Evolutionary conservation across 1,140 invertebrate genomes (phyloP), one percentile per base, ranked within the genome.

Genomic region (Drosophila lacteicornis): DNA sequence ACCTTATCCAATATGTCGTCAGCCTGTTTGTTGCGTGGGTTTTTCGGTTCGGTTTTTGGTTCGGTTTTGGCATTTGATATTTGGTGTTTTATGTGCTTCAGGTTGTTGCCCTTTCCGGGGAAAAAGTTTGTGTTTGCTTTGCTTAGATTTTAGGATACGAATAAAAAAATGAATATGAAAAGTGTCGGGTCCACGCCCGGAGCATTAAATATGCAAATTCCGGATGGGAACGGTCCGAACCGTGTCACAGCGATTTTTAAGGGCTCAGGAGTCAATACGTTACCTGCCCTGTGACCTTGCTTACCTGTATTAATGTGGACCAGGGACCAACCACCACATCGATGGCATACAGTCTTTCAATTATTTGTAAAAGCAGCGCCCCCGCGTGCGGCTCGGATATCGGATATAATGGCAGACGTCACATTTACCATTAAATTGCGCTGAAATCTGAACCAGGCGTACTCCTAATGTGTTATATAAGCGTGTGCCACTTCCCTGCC

Each of bases 131-230:
- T 60, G 45, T 78, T 77, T 83, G 67, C 42, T 17, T 42, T 55
- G 46, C 49, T 57, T 60, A 25, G 74, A 80, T 84, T 88, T 84
- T 61, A 70, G 75, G 75, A 80, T 79, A 85, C 51, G 81, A 61
- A 65, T 58, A 53, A 81, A 68, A 76, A 76, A 85, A 78, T 59
- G 65, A 76, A 75, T 59, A 71, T 56, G 65, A 66, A 59, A 79
- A 80, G 79, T 82, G 79, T 87, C 15, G 12, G 15, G 19, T 63
- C 70, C 61, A 62, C 60, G 61, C 13, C 53, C 15, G 19, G 25
- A 68, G 71, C 71, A 77, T 80, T 73, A 77, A 75, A 83, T 88
- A 87, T 87, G 84, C 76, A 87, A 87, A 87, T 80, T 66, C 57
- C 43, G 25, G 60, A 27, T 51, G 51, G 53, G 69, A 47, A 8